phyloP scores from a whole-genome alignment of 2,888 invertebrate species.

The Synanthedon vespiformis region DNA sequence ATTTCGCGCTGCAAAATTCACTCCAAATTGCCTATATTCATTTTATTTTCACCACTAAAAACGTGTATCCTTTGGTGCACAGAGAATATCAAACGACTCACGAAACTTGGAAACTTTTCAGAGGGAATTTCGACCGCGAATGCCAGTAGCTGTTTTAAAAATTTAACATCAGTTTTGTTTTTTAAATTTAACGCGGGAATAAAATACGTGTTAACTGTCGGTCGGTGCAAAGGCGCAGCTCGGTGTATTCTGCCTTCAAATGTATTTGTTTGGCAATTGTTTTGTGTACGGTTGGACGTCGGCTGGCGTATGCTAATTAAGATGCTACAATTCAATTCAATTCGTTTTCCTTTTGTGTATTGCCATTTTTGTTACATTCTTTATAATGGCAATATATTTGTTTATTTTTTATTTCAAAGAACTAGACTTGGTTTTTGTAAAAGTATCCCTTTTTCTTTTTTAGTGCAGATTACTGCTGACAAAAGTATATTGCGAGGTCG shows the following conservation, averaged over 20 bases:
- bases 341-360: no score
- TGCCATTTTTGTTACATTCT: no score
- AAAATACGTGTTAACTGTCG: background rate
- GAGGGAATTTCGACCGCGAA: conserved; percentile 24
- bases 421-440: no score
- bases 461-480: no score
- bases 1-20: conserved; percentile 35
- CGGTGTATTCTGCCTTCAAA: background rate
- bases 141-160: conserved; percentile 8
- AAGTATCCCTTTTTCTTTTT: no score
- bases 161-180: background rate
- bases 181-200: background rate
- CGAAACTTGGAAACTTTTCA: conserved; percentile 15
- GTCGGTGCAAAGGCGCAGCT: background rate
- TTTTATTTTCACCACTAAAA: conserved; percentile 32
- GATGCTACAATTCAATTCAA: background rate
- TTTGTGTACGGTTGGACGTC: background rate
- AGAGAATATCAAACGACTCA: conserved; percentile 17
- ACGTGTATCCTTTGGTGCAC: conserved; percentile 5
- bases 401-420: no score
- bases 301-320: background rate
- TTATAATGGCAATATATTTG: no score
- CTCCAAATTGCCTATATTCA: conserved; percentile 35
- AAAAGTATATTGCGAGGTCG: no score
- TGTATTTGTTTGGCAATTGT: background rate